phyloP scores from a whole-genome alignment of 2,113 vertebrate genomes.

The Phoxinus phoxinus region DNA sequence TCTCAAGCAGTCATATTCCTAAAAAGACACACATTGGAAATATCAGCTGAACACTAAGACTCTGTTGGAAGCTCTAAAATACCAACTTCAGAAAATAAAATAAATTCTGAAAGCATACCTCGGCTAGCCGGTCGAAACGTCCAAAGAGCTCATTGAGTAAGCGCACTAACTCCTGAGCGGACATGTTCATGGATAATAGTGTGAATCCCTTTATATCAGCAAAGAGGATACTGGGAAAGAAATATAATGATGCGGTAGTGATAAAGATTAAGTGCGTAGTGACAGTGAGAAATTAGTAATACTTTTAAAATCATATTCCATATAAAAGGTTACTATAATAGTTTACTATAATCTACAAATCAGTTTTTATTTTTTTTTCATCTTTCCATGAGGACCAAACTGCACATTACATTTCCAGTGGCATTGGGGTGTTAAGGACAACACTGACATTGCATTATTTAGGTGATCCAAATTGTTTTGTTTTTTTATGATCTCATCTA shows the following conservation, averaged over 20 bases:
- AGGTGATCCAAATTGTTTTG: too few relatives aligned
- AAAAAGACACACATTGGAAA: neutral
- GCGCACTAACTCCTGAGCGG: slow-evolving; percentile 91
- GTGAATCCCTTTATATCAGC: slow-evolving; percentile 98
- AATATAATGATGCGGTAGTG: neutral
- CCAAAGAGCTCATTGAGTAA: slow-evolving; percentile 96
- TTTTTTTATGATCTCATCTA: too few relatives aligned
- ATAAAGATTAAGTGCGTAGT: neutral
- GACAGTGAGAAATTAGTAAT: neutral
- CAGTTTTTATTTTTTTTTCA: neutral
- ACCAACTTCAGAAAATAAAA: neutral
- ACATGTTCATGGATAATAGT: slow-evolving; percentile 91
- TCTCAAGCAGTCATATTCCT: slow-evolving; percentile 94
- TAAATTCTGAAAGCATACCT: slow-evolving; percentile 74
- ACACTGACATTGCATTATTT: too few relatives aligned
- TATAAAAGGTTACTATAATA: neutral
- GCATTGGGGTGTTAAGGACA: neutral
- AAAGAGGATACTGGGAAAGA: slow-evolving; percentile 88
- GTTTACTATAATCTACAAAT: neutral
- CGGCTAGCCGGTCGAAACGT: slow-evolving; percentile 92
- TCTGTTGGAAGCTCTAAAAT: neutral
- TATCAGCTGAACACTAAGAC: neutral
- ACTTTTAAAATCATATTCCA: neutral
- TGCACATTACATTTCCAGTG: neutral
- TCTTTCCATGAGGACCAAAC: neutral